These are phyloP conservation scores for Philhelius pedissequus DNA, from an alignment of 2,888 invertebrate genomes.

Conservation along the genomic window DNA sequence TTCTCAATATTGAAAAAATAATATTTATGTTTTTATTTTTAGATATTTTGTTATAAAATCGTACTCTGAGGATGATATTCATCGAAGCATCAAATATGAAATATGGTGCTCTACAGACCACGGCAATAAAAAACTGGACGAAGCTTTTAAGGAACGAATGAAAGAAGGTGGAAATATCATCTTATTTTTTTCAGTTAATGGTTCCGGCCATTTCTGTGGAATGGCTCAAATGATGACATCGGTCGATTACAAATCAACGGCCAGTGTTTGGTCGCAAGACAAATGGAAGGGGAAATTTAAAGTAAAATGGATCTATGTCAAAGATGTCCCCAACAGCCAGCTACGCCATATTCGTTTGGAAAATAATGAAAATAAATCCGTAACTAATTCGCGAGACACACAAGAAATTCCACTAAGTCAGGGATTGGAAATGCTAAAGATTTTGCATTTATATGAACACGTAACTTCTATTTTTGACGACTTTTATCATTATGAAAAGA, in stretches of 20 bases:
- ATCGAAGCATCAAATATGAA: conserved; percentile 98
- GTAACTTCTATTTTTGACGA: conserved; percentile 99
- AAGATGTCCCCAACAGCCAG: conserved; percentile 96
- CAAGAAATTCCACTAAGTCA: conserved; percentile 97
- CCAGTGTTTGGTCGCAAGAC: conserved; percentile 98
- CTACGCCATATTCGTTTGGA: conserved; percentile 96
- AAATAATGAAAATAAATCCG: conserved; percentile 99
- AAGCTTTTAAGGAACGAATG: conserved; percentile 90
- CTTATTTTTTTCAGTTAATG: conserved; percentile 97
- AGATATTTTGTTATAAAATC: conserved; percentile 99
- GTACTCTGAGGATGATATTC: conserved; percentile 99
- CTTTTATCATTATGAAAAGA: conserved; percentile 97
- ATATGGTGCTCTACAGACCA: conserved; percentile 99
- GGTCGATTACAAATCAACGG: conserved; percentile 95
- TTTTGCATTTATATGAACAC: conserved; percentile 94
- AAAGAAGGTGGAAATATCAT: conserved; percentile 91
- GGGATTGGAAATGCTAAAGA: conserved; percentile 94
- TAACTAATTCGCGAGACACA: conserved; percentile 98
- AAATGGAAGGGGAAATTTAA: conserved; percentile 93
- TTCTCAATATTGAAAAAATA: too few species aligned
- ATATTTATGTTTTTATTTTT: conserved; percentile 73
- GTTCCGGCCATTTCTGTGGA: conserved; percentile 98
- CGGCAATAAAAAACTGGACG: conserved; percentile 96
- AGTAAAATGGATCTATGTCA: conserved; percentile 99
- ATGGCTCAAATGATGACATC: conserved; percentile 98